Base-by-base conservation (phyloP, 2,888 invertebrate species). In the Dromius quadrimaculatus region DNA sequence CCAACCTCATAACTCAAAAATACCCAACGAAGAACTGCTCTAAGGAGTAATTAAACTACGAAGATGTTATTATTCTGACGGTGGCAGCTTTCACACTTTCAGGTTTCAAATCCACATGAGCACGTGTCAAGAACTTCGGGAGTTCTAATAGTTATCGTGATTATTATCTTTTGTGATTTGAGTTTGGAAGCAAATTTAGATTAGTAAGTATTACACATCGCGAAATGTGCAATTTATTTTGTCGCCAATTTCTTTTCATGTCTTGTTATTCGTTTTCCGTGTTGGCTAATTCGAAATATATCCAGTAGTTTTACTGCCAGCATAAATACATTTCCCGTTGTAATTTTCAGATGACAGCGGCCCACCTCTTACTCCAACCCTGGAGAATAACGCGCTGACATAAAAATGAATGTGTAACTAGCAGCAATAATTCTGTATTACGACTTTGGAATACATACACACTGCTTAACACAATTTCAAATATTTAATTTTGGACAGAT, bases 351-450 rank as follows among this genome's bases (percentile, higher is more conserved):
- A 11, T 54, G 50, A 54, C 50, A 54, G 50, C 15, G 15, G 9
- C 50, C 50, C 50, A 54, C 50, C 50, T 15, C 50, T 45, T 45
- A 9, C n/a, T 3, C 32, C 28, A 54, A 1, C 41, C 15, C 41
- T 41, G 41, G 41, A 41, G 41, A 41, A 41, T 15, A 47, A 11
- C 11, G 50, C 23, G 13, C 28, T 54, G 28, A 54, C 23, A 28
- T 54, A 54, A 54, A 54, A 54, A 54, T 54, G 50, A 54, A 54
- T 54, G 50, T 54, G 50, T 54, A 54, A 54, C 50, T 32, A 54
- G 50, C 50, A 15, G 15, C 50, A 54, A 54, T 54, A 23, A 23
- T 54, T 23, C 28, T 28, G 8, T 13, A 54, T 54, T 54, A 54
- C 50, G 28, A 23, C 50, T 23, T 2, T 54, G 50, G 50, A 54